phyloP scores from a whole-genome alignment of 2,888 invertebrate genomes.

The Graphium colonna region DNA sequence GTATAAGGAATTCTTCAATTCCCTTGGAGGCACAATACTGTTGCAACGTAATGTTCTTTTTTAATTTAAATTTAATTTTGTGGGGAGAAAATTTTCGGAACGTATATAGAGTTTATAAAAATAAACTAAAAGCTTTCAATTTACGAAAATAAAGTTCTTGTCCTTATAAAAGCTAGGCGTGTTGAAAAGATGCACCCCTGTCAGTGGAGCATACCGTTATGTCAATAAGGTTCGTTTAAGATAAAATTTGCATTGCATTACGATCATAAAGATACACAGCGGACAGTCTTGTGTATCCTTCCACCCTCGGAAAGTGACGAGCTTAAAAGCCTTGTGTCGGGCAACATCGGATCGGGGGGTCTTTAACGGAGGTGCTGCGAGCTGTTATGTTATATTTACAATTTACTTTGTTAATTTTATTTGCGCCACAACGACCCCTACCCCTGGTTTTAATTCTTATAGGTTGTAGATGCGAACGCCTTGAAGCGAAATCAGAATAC shows the following conservation, averaged over 20 bases:
- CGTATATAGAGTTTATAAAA: too few species aligned
- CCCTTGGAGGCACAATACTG: too few species aligned
- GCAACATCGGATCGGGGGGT: conserved; percentile 15
- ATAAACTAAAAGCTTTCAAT: too few species aligned
- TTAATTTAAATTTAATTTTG: too few species aligned
- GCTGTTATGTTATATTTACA: conserved; percentile 20
- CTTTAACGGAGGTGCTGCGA: conserved; percentile 1
- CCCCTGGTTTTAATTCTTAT: neutral
- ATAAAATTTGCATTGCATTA: conserved; percentile 27
- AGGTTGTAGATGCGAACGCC: neutral
- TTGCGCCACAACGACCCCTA: neutral
- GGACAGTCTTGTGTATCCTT: conserved; percentile 8
- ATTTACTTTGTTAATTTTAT: conserved; percentile 7
- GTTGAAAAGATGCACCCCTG: conserved; percentile 1
- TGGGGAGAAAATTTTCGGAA: too few species aligned
- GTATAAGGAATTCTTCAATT: too few species aligned
- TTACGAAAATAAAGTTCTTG: too few species aligned
- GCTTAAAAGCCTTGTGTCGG: conserved; percentile 18
- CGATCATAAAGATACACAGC: conserved; percentile 13
- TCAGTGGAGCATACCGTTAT: neutral
- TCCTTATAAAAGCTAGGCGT: too few species aligned
- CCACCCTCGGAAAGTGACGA: conserved; percentile 5
- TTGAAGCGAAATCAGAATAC: neutral
- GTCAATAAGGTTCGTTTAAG: conserved; percentile 22
- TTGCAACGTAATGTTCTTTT: too few species aligned